Evolutionary conservation across 2,888 invertebrate species (phyloP).

Genomic region (Rhodophaea formosa): DNA sequence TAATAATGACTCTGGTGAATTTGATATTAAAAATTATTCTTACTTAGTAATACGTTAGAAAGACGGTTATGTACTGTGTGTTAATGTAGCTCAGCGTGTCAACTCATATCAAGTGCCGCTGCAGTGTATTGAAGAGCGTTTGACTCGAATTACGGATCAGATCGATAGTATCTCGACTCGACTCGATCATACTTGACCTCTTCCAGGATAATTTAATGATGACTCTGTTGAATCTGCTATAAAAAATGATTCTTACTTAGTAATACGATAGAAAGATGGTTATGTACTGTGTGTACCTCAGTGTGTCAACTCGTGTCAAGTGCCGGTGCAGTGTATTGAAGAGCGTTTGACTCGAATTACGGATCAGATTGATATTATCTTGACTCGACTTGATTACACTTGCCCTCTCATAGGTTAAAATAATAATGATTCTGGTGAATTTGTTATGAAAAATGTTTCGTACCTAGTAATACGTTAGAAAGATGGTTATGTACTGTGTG

Average conservation of each 20-base stretch:
- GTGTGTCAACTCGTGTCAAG: neutral
- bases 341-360: conserved; percentile 5
- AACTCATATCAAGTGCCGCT: neutral
- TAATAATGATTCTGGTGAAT: neutral
- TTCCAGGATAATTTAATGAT: neutral
- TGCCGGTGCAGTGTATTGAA: neutral
- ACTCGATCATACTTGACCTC: conserved; percentile 7
- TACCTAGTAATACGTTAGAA: too few relatives aligned
- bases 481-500: neutral
- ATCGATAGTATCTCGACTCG: conserved; percentile 2
- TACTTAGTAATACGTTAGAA: too few relatives aligned
- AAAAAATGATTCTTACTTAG: too few relatives aligned
- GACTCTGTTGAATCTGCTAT: too few relatives aligned
- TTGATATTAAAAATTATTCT: too few relatives aligned
- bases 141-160: conserved; percentile 5
- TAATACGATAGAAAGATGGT: too few relatives aligned
- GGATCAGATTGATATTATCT: conserved; percentile 2
- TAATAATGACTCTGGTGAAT: too few relatives aligned
- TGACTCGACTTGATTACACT: neutral
- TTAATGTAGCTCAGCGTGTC: neutral
- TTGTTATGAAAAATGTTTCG: too few relatives aligned
- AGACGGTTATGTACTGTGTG: neutral
- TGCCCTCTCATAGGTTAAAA: neutral
- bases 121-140: neutral
- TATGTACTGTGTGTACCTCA: neutral